These are phyloP conservation scores for Drosophila funebris DNA, from an alignment of 1,140 invertebrate genomes.

Conservation along the genomic window DNA sequence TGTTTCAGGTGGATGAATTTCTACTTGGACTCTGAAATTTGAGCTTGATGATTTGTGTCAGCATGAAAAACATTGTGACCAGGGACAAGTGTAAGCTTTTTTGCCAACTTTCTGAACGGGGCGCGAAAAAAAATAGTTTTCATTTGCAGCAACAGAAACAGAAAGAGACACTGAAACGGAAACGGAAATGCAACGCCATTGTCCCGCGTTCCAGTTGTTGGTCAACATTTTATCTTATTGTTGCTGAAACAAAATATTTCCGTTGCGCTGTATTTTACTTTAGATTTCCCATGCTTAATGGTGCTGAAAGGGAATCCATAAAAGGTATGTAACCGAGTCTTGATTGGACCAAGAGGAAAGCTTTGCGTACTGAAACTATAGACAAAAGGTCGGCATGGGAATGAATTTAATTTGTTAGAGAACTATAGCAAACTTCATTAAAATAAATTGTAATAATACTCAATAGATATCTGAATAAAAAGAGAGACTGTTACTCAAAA, in stretches of 20 bases:
- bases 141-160: slow-evolving; percentile 36
- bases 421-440: slow-evolving; percentile 43
- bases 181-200: slow-evolving; percentile 75
- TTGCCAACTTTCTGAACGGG: background rate
- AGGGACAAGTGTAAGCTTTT: slow-evolving; percentile 33
- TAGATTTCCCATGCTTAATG: slow-evolving; percentile 4
- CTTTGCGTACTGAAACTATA: background rate
- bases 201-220: slow-evolving; percentile 43
- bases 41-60: slow-evolving; percentile 13
- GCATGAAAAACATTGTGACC: slow-evolving; percentile 6
- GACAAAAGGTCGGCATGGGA: background rate
- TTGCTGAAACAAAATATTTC: slow-evolving; percentile 47
- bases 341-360: background rate
- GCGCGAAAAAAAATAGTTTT: slow-evolving; percentile 14
- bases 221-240: slow-evolving; percentile 48
- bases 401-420: background rate
- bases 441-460: slow-evolving; percentile 52
- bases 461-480: slow-evolving; percentile 26
- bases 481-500: background rate
- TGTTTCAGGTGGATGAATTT: slow-evolving; percentile 7
- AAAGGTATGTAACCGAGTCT: background rate
- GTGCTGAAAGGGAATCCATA: slow-evolving; percentile 3
- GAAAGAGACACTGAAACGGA: slow-evolving; percentile 54
- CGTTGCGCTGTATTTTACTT: slow-evolving; percentile 20
- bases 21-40: slow-evolving; percentile 2